Conservation (phyloP, 2,888 invertebrate genomes). For the Lamellibrachia columna region DNA sequence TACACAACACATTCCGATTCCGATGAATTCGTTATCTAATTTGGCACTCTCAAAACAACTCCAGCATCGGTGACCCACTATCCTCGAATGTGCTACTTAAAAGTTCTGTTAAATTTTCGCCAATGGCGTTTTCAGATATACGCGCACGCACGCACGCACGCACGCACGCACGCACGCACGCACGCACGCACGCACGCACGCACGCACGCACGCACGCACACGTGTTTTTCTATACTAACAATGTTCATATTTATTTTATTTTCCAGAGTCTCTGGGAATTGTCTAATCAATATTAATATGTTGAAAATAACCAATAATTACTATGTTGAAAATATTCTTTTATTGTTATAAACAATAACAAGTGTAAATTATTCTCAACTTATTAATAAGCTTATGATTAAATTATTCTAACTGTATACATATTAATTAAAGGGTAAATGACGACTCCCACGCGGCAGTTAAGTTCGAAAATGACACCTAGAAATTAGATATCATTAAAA, state of each 20-base stretch:
- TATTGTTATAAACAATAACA: too few species aligned
- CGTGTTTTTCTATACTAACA: not conserved
- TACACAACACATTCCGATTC: not conserved
- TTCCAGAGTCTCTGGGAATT: too few species aligned
- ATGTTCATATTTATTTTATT: not conserved
- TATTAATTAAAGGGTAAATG: too few species aligned
- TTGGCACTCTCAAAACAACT: not conserved
- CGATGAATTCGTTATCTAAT: not conserved
- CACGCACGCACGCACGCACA: not conserved
- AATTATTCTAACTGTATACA: too few species aligned
- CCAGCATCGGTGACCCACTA: not conserved
- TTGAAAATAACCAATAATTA: too few species aligned
- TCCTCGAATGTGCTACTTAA: not conserved
- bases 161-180: not conserved
- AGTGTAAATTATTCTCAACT: too few species aligned
- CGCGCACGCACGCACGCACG: not conserved
- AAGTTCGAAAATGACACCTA: too few species aligned
- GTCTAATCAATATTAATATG: too few species aligned
- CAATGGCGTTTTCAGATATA: not conserved
- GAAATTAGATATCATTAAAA: too few species aligned
- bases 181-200: not conserved
- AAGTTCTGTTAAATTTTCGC: not conserved
- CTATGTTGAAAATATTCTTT: too few species aligned
- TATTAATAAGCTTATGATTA: too few species aligned
- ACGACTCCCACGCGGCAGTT: too few species aligned